A percentile compares a stretch with the other conserved stretches of the same genome.
Conservation (phyloP, 2,888 invertebrate species). For the Tenthredo livida region DNA sequence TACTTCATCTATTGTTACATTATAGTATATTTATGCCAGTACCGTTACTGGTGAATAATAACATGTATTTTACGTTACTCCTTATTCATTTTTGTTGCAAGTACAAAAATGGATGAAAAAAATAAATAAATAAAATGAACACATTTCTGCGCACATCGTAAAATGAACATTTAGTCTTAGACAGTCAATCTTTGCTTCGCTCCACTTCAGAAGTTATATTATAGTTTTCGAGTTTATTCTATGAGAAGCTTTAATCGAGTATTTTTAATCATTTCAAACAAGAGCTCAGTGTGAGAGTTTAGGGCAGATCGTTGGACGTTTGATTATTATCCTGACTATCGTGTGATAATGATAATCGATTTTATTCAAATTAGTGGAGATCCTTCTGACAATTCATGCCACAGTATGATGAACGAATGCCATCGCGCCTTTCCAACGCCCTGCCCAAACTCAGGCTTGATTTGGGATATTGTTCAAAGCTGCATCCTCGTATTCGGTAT, state of each 20-base stretch:
- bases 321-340: not conserved
- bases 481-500: constrained; percentile 27
- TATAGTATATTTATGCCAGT: constrained; percentile 30
- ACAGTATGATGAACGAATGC: not conserved
- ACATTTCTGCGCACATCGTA: not conserved
- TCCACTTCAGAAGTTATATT: constrained; percentile 7
- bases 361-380: not conserved
- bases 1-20: constrained; percentile 29
- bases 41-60: constrained; percentile 24
- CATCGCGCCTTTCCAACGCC: not conserved
- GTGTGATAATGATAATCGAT: constrained; percentile 1
- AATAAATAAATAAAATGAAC: not conserved
- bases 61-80: constrained; percentile 4
- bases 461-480: not conserved
- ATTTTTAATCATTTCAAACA: constrained; percentile 18
- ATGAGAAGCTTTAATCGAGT: not conserved
- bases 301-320: constrained; percentile 1
- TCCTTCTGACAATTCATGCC: not conserved
- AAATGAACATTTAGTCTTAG: constrained; percentile 4
- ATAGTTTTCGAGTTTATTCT: not conserved
- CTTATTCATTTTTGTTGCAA: not conserved
- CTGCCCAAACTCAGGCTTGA: not conserved
- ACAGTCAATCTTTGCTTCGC: constrained; percentile 18
- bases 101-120: not conserved
- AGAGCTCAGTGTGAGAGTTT: constrained; percentile 7